Conservation (phyloP, 2,797 vertebrate genomes). For the Chloroceryle inda region DNA sequence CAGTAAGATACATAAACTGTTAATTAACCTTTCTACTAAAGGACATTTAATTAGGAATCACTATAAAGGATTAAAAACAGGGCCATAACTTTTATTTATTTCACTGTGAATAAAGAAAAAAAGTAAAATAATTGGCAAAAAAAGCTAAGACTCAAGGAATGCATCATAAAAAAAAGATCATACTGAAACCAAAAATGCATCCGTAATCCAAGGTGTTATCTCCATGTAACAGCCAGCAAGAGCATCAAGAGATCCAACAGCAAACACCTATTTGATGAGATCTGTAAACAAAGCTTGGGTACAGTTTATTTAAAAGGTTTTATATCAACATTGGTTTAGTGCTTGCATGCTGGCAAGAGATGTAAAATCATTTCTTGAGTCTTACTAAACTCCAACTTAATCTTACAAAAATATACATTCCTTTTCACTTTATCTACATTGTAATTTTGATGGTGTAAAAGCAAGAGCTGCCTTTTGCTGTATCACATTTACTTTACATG, state of each 20-base stretch:
- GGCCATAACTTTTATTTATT: not conserved
- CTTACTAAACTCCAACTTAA: not conserved
- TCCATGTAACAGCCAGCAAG: not conserved
- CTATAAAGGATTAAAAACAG: not conserved
- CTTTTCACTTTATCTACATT: not conserved
- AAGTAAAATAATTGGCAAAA: not conserved
- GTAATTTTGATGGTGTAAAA: not conserved
- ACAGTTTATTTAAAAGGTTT: not conserved
- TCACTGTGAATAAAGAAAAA: not conserved
- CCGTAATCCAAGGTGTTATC: not conserved
- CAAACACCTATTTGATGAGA: not conserved
- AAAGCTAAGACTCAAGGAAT: slow-evolving; percentile 28
- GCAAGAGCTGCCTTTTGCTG: not conserved
- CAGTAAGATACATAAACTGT: not conserved
- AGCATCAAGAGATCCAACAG: not conserved
- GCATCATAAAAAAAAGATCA: rapidly evolving
- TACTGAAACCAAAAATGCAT: not conserved
- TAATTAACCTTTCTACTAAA: not conserved
- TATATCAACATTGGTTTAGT: not conserved
- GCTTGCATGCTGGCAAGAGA: not conserved
- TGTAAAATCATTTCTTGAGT: slow-evolving; percentile 19
- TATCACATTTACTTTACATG: not conserved
- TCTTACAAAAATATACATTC: not conserved
- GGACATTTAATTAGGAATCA: not conserved
- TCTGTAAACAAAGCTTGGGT: not conserved